Percentiles rank a stretch among this genome's conserved stretches.
Conservation (phyloP, 2,888 invertebrate species). For the Noctua janthe region DNA sequence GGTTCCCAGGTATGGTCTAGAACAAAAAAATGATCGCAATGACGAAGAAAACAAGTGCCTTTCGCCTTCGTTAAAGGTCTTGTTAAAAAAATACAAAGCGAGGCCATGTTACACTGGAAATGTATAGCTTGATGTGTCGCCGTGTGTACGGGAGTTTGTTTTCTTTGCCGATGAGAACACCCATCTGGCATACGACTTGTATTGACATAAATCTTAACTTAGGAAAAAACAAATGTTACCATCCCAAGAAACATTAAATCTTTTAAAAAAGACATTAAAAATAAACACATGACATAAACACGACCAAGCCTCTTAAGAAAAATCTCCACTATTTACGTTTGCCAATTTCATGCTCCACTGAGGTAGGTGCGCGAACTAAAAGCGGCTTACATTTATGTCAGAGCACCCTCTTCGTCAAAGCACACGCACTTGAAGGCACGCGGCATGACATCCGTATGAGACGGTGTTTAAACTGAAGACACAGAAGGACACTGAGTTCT, state of each 20-base stretch:
- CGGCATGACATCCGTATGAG: conserved; percentile 51
- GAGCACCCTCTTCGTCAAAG: conserved; percentile 65
- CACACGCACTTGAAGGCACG: conserved; percentile 55
- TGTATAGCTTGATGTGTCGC: too few relatives aligned
- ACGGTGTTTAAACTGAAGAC: conserved; percentile 45
- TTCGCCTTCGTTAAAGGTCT: too few relatives aligned
- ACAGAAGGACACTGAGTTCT: conserved; percentile 31
- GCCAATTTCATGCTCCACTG: conserved; percentile 64
- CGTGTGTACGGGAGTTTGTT: too few relatives aligned
- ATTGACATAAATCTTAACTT: neutral
- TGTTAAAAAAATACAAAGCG: too few relatives aligned
- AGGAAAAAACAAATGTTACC: too few relatives aligned
- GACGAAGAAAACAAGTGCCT: too few relatives aligned
- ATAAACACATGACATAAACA: neutral
- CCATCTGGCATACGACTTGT: too few relatives aligned
- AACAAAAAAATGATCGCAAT: too few relatives aligned
- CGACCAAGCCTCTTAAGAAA: conserved; percentile 1
- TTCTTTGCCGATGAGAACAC: too few relatives aligned
- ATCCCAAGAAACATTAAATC: neutral
- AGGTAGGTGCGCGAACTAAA: conserved; percentile 62
- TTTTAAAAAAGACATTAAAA: neutral
- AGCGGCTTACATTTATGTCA: conserved; percentile 58
- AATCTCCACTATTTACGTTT: conserved; percentile 45
- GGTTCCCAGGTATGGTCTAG: too few relatives aligned
- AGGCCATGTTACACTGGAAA: too few relatives aligned